A percentile compares a stretch with the other conserved stretches of the same genome.
phyloP scores from a whole-genome alignment of 2,797 vertebrate species.

The Lithobates sylvaticus region DNA sequence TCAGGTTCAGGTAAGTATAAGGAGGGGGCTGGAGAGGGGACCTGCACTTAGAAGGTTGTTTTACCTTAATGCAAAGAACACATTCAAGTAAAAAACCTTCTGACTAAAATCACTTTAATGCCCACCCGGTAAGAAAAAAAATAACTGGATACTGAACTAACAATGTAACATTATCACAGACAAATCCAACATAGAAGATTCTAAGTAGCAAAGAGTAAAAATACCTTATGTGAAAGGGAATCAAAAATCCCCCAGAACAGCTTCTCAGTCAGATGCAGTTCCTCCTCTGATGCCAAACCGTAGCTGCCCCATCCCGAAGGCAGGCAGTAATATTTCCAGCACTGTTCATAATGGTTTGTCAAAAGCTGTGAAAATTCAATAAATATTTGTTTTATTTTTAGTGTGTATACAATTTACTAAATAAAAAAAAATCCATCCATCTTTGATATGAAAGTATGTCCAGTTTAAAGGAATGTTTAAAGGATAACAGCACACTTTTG shows the following conservation, averaged over 20 bases:
- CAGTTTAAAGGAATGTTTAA: no score
- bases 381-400: neutral
- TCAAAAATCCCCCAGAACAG: conserved; percentile 99
- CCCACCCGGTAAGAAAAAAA: neutral
- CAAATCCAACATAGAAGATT: neutral
- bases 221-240: conserved; percentile 95
- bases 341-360: conserved; percentile 96
- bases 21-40: no score
- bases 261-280: conserved; percentile 95
- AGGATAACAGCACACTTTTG: no score
- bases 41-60: no score
- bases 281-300: conserved; percentile 92
- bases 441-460: no score
- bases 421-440: neutral
- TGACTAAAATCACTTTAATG: neutral
- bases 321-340: conserved; percentile 99
- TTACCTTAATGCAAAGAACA: no score
- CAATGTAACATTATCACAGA: conserved; percentile 8
- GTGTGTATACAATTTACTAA: neutral
- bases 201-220: conserved; percentile 13
- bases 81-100: no score
- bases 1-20: no score
- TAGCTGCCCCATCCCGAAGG: conserved; percentile 91
- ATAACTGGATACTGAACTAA: neutral
- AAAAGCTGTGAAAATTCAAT: conserved; percentile 81